Conservation (phyloP, 64 coral and sea anemone genomes). For the Montipora foliosa region DNA sequence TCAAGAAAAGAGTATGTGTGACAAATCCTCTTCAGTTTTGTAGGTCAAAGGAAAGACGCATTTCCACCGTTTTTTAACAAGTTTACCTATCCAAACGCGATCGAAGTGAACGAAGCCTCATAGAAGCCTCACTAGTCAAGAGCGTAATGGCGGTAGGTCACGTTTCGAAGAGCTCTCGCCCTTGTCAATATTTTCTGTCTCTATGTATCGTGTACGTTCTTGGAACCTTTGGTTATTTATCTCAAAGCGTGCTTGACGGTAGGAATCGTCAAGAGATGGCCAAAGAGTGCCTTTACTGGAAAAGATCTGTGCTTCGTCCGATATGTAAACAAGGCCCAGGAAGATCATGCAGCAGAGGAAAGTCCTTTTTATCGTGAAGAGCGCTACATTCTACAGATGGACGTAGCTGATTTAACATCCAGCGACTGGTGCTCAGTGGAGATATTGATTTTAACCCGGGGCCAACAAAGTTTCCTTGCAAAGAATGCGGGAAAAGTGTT, state of each 20-base stretch:
- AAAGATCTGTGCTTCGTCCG: not conserved
- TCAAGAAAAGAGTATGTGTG: too few species aligned
- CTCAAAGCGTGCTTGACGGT: not conserved
- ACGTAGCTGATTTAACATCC: not conserved
- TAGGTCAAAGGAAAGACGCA: too few species aligned
- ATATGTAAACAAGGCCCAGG: too few species aligned
- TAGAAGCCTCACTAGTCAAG: too few species aligned
- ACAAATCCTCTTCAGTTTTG: too few species aligned
- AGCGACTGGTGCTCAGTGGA: constrained; percentile 14
- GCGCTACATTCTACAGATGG: constrained; percentile 11
- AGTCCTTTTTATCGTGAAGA: not conserved
- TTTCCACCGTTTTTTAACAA: too few species aligned
- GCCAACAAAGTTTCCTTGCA: not conserved
- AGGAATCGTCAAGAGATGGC: not conserved
- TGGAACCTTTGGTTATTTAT: not conserved
- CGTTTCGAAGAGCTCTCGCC: not conserved
- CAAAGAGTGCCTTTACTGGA: not conserved
- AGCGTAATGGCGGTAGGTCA: not conserved
- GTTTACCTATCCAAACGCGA: too few species aligned
- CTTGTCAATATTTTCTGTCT: not conserved
- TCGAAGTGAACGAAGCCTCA: too few species aligned
- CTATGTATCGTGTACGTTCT: constrained; percentile 1
- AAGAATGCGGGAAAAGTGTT: too few species aligned
- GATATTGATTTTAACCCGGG: constrained; percentile 49
- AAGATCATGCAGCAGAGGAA: not conserved